Evolutionary conservation across 2,797 vertebrate genomes (phyloP).

Genomic region (Scolopax bukidnonensis): DNA sequence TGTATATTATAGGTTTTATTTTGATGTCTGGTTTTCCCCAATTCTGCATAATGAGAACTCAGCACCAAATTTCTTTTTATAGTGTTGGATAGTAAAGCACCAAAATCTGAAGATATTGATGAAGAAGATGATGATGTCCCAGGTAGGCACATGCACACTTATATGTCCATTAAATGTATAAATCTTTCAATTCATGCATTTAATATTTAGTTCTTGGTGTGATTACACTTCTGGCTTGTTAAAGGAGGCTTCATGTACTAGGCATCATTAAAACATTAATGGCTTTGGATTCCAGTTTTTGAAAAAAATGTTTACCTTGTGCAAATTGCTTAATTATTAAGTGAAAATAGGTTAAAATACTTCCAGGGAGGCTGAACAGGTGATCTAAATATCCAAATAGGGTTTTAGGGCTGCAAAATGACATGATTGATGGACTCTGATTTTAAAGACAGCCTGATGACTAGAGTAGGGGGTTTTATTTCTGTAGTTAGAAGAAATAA

Average conservation of each 20-base stretch:
- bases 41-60: background rate
- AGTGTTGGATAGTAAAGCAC: conserved; percentile 95
- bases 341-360: background rate
- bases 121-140: conserved; percentile 97
- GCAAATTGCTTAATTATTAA: background rate
- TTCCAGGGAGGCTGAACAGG: background rate
- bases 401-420: background rate
- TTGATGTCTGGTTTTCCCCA: background rate
- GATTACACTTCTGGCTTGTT: background rate
- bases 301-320: background rate
- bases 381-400: background rate
- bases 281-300: background rate
- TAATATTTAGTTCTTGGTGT: background rate
- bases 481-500: background rate
- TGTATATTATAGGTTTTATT: background rate
- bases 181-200: background rate
- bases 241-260: background rate
- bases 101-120: conserved; percentile 94
- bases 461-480: background rate
- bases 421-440: background rate
- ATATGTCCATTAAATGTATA: background rate
- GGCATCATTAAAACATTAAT: background rate
- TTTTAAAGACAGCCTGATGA: background rate
- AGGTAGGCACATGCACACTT: conserved; percentile 76
- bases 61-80: conserved; percentile 37